phyloP scores from a whole-genome alignment of 2,797 vertebrate species.

The Fistularia tabacaria region DNA sequence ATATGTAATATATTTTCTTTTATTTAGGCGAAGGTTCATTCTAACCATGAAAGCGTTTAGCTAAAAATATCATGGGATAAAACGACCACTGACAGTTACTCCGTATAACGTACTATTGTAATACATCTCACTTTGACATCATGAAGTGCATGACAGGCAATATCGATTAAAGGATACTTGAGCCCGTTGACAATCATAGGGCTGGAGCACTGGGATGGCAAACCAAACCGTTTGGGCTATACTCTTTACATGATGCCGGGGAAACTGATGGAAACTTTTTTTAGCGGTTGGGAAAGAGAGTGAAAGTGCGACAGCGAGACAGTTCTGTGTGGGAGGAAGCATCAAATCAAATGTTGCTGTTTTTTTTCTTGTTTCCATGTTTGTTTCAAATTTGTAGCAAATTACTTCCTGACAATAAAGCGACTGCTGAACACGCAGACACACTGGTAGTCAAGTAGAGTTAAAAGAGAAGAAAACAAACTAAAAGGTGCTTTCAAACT shows the following conservation, averaged over 20 bases:
- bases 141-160: too few species aligned
- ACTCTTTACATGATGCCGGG: conserved; percentile 11
- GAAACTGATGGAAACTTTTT: conserved; percentile 19
- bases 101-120: too few species aligned
- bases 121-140: too few species aligned
- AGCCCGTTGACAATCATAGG: background rate
- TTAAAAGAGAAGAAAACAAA: conserved; percentile 23
- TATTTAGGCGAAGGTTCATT: too few species aligned
- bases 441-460: conserved; percentile 20
- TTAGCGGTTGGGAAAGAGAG: conserved; percentile 12
- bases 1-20: too few species aligned
- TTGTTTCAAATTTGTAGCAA: conserved; percentile 30
- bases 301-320: conserved; percentile 27
- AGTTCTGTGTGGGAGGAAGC: conserved; percentile 27
- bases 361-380: conserved; percentile 3
- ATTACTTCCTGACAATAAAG: conserved; percentile 35
- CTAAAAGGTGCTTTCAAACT: conserved; percentile 4
- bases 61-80: too few species aligned
- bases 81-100: too few species aligned
- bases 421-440: conserved; percentile 12
- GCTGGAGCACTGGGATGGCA: background rate
- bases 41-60: too few species aligned
- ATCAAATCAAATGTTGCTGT: conserved; percentile 24
- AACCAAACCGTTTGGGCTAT: conserved; percentile 1
- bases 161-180: too few species aligned